phyloP scores from a whole-genome alignment of 2,888 invertebrate genomes.

The Cheilosia pagana region DNA sequence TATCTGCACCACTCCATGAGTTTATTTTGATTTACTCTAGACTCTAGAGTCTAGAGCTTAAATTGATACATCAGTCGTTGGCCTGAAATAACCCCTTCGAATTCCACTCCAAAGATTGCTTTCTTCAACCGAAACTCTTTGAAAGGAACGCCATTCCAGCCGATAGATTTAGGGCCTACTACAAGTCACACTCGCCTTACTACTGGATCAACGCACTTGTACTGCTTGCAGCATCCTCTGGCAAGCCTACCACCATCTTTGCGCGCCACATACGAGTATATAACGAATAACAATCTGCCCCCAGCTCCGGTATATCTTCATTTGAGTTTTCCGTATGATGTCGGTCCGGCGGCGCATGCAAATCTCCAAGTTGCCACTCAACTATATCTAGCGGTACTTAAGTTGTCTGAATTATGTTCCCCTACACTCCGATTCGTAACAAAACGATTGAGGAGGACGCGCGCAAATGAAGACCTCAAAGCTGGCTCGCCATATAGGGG shows the following conservation, averaged over 20 bases:
- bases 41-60: too few species aligned
- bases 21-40: too few species aligned
- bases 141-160: too few species aligned
- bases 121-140: too few species aligned
- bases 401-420: slow-evolving; percentile 57
- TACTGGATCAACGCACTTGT: not conserved
- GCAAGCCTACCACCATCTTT: slow-evolving; percentile 34
- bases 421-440: slow-evolving; percentile 49
- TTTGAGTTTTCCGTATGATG: slow-evolving; percentile 55
- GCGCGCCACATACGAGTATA: not conserved
- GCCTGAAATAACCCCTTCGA: too few species aligned
- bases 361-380: slow-evolving; percentile 60
- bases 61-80: too few species aligned
- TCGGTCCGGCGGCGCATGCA: slow-evolving; percentile 41
- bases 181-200: too few species aligned
- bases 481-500: slow-evolving; percentile 33
- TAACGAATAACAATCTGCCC: slow-evolving; percentile 46
- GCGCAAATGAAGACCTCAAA: slow-evolving; percentile 67
- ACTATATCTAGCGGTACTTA: slow-evolving; percentile 69
- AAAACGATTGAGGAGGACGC: slow-evolving; percentile 10
- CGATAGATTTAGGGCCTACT: too few species aligned
- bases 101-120: too few species aligned
- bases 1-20: too few species aligned
- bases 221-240: slow-evolving; percentile 7
- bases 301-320: slow-evolving; percentile 54